phyloP scores from a whole-genome alignment of 92 coral and sea anemone species.

The Phenganax marumi region DNA sequence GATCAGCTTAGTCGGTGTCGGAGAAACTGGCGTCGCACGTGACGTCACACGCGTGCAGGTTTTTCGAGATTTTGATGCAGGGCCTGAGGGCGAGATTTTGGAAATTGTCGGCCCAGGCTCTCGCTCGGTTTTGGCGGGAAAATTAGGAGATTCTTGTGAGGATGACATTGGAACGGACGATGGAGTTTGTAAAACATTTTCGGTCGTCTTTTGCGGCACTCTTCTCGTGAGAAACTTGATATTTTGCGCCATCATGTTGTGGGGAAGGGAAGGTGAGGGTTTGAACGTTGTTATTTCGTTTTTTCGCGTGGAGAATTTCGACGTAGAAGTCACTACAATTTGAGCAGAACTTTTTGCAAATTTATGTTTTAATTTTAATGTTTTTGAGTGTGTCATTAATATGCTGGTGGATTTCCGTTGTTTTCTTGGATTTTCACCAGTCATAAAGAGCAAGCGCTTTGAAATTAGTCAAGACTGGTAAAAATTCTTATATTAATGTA shows the following conservation, averaged over 20 bases:
- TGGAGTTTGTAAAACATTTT: neutral
- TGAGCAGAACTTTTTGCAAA: too few relatives aligned
- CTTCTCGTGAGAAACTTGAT: neutral
- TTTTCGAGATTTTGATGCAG: neutral
- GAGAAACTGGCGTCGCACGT: neutral
- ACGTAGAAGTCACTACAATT: neutral
- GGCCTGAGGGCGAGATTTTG: neutral
- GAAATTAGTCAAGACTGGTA: slow-evolving; percentile 24
- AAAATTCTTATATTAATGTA: neutral
- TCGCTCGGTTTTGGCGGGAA: slow-evolving; percentile 2
- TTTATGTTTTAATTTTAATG: too few relatives aligned
- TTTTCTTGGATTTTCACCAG: slow-evolving; percentile 4
- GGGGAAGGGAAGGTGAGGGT: neutral
- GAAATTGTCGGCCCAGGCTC: neutral
- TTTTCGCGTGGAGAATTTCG: neutral
- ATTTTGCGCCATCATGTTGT: neutral
- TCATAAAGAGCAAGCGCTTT: slow-evolving; percentile 30
- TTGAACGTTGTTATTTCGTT: neutral
- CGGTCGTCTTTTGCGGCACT: neutral
- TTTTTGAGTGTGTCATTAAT: neutral
- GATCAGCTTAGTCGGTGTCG: neutral
- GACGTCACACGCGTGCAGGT: neutral
- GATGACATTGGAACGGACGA: neutral
- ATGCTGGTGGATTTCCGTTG: neutral
- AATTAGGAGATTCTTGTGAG: neutral